A percentile compares a stretch with the other conserved stretches of the same genome.
phyloP scores from a whole-genome alignment of 2,888 invertebrate genomes.

The Scaptomyza flava region DNA sequence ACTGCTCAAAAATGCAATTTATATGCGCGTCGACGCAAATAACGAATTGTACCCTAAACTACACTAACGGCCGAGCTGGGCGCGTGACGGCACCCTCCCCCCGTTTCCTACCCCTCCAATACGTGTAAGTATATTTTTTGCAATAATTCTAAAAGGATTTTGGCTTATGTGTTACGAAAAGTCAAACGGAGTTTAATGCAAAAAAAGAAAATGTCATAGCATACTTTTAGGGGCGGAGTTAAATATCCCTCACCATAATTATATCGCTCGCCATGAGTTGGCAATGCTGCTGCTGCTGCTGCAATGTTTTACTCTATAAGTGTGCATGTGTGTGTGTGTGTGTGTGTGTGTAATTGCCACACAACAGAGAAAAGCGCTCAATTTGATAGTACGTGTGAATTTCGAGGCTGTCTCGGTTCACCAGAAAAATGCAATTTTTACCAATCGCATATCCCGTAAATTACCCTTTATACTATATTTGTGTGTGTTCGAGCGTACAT shows the following conservation, averaged over 20 bases:
- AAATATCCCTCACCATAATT: conserved; percentile 49
- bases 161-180: conserved; percentile 16
- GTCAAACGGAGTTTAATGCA: conserved; percentile 33
- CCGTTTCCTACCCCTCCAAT: background rate
- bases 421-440: conserved; percentile 78
- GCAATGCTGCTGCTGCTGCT: conserved; percentile 37
- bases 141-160: conserved; percentile 75
- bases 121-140: conserved; percentile 55
- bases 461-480: conserved; percentile 54
- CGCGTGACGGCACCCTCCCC: too few relatives aligned
- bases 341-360: conserved; percentile 14
- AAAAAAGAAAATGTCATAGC: conserved; percentile 33
- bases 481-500: conserved; percentile 6
- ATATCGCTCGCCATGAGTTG: conserved; percentile 51
- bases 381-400: conserved; percentile 74
- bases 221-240: conserved; percentile 19
- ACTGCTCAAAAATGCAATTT: conserved; percentile 78
- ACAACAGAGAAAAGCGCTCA: conserved; percentile 14
- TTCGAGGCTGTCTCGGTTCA: conserved; percentile 69
- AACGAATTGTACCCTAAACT: conserved; percentile 78
- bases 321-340: conserved; percentile 12
- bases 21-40: conserved; percentile 67
- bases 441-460: conserved; percentile 55
- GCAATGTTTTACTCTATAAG: conserved; percentile 59
- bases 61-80: conserved; percentile 54